Evolutionary conservation across 2,888 invertebrate species (phyloP), one percentile per base, ranked within the genome.

Genomic region (Cheilosia pagana): DNA sequence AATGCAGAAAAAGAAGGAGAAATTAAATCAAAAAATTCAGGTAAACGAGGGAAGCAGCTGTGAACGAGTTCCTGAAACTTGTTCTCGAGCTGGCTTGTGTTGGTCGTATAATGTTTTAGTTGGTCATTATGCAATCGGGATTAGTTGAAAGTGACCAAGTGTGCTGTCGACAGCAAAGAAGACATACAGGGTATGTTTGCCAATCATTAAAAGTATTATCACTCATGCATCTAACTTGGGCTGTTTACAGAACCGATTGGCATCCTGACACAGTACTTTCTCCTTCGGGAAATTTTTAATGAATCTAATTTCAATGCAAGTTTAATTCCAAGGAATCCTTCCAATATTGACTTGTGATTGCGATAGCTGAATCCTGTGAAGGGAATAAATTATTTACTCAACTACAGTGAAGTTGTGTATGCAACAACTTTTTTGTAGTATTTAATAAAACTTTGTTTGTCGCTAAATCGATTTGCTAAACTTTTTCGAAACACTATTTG

Each of bases 1-100:
- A 43, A 5, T n/a, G n/a, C 41, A 31, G 10, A 57, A 45, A 57
- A 62, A 21, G 2, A 48, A 14, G 31, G 57, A 48, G 6, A 45
- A 59, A 45, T 28, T 48, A 50, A 23, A 50, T 50, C 14, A 23
- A 21, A 3, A 21, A 57, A 63, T 57, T 74, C 45, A 55, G 63
- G 63, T 57, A 55, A 55, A 57, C 53, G 50, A 39, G 28, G 39
- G 16, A 23, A 57, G 23, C 57, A 65, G 21, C 65, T 48, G 57
- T 19, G 57, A 52, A 59, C 75, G 21, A 52, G 67, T 52, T 67
- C 10, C 16, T 16, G 52, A 75, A 75, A 75, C 75, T 50, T 45
- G 75, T 57, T 75, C 50, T 59, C 50, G 25, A 52, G 12, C 21
- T 52, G 52, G 52, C 60, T 35, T 60, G 52, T 53, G 41, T 53